A percentile compares a stretch with the other conserved stretches of the same genome.
Evolutionary conservation across 2,113 vertebrate genomes (phyloP).

Genomic region (Solea senegalensis): DNA sequence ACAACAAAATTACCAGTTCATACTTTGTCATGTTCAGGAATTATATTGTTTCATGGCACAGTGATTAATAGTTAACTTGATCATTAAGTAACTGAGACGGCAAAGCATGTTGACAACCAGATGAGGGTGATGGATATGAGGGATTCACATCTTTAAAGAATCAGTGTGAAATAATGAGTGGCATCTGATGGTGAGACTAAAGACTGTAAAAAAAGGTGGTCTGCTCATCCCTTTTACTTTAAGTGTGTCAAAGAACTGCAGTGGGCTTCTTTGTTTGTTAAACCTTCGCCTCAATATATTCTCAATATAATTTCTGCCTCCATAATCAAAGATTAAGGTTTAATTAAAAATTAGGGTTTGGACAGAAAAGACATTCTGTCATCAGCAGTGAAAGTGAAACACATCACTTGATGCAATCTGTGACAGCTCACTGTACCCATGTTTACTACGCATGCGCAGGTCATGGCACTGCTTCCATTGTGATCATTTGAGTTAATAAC

Average conservation of each 20-base stretch:
- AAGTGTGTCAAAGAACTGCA: too few relatives aligned
- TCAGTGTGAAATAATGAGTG: too few relatives aligned
- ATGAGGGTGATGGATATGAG: neutral
- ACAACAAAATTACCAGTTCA: neutral
- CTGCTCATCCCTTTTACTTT: too few relatives aligned
- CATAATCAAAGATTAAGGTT: too few relatives aligned
- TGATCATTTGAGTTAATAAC: slow-evolving; percentile 13
- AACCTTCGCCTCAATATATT: too few relatives aligned
- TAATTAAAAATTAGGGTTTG: neutral
- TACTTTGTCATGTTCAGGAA: neutral
- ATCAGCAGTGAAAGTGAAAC: neutral
- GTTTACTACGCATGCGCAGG: slow-evolving; percentile 27
- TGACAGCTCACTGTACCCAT: slow-evolving; percentile 16
- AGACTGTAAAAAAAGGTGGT: too few relatives aligned
- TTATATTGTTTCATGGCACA: neutral
- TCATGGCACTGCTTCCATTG: slow-evolving; percentile 24
- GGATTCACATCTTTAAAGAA: neutral
- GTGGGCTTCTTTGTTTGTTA: too few relatives aligned
- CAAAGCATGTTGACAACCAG: neutral
- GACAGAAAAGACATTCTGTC: neutral
- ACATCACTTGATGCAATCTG: too few relatives aligned
- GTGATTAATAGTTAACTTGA: too few relatives aligned
- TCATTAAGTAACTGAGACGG: neutral
- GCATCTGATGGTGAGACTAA: too few relatives aligned
- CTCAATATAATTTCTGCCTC: too few relatives aligned